Evolutionary conservation across 2,797 vertebrate species (phyloP), one percentile per base, ranked within the genome.

Genomic region (Scarus forsteni): DNA sequence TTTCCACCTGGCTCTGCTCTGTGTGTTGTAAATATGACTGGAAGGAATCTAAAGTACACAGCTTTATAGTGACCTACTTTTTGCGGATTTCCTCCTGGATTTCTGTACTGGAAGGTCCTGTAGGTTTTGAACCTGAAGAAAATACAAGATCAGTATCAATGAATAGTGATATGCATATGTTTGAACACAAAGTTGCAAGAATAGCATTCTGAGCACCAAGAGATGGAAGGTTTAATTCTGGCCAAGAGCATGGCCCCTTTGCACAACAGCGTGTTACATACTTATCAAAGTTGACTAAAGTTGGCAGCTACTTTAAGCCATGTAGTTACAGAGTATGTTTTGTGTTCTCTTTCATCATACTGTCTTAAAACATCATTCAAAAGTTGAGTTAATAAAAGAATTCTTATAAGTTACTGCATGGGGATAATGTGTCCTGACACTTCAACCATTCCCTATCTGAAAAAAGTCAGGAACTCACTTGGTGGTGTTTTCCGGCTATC

Each of bases 71-170:
- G 12, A 89, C 93, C 42, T 80, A 95, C 94, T 91, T 89, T 84
- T 85, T 92, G 45, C 85, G 82, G 8, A 92, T 85, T 65, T 94
- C 93, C 52, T 94, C 90, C 19, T 90, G 85, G 39, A 90, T 84
- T 76, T 94, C 93, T 48, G 87, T 45, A 12, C 64, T 1, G 7
- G 91, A 79, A 8, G 88, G 61, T 70, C 79, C 81, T 13, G 83
- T 34, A 56, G 81, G 73, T 60, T 83, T 88, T 87, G 74, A 7
- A 88, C 44, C 90, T 92, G 64, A 39, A 78, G 84, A 65, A 42
- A 2, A 80, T 61, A 77, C 6, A 3, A 10, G 1, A 54, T 18
- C 42, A 60, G 48, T 5, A 75, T 76, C 7, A 66, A 27, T 12
- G 39, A 1, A 50, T 42, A 9, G 39, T 1, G 59, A 58, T 18